A percentile compares a stretch with the other conserved stretches of the same genome.
Conservation (phyloP, 2,888 invertebrate genomes). For the Seira musarum region DNA sequence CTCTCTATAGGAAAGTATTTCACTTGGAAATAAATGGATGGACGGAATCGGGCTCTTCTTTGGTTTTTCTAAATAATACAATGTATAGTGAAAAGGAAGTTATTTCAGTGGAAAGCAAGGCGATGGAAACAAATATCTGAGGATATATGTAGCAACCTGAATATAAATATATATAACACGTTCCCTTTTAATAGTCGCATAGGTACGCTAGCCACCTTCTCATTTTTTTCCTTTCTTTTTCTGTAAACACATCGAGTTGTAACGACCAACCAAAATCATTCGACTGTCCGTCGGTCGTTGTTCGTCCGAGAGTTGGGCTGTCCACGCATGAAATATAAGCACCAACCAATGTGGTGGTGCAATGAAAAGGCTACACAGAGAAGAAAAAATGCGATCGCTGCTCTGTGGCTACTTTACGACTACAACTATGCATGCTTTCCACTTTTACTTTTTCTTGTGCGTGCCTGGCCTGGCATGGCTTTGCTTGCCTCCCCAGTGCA, state of each 20-base stretch:
- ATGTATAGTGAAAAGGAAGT: neutral
- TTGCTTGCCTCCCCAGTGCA: constrained; percentile 11
- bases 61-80: neutral
- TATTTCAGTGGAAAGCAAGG: neutral
- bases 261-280: constrained; percentile 62
- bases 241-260: constrained; percentile 53
- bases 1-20: too few species aligned
- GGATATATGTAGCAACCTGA: too few species aligned
- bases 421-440: constrained; percentile 4
- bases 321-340: constrained; percentile 63
- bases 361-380: neutral
- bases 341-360: constrained; percentile 37
- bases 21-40: too few species aligned
- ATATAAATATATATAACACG: neutral
- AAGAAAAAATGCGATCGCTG: constrained; percentile 9
- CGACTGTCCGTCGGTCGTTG: constrained; percentile 60
- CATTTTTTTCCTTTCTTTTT: constrained; percentile 37
- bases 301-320: constrained; percentile 57
- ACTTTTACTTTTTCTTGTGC: neutral
- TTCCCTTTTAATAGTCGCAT: neutral
- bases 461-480: too few species aligned
- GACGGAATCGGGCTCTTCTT: neutral
- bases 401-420: constrained; percentile 31
- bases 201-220: neutral
- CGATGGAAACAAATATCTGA: too few species aligned